A percentile compares a stretch with the other conserved stretches of the same genome.
phyloP scores from a whole-genome alignment of 2,113 vertebrate species.

The Turnix velox region DNA sequence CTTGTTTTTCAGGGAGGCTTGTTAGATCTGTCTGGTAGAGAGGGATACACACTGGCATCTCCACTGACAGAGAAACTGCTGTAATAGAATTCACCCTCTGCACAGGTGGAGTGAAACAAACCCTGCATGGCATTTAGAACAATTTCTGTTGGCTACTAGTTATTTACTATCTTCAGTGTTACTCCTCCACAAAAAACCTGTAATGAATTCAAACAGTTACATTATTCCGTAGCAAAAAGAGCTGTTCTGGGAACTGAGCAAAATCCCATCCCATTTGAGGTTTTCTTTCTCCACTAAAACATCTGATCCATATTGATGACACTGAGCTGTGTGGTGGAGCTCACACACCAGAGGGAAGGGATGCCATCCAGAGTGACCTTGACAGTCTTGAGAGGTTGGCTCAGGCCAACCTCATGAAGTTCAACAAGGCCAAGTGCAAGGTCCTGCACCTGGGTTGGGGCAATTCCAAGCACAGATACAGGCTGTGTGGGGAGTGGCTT shows the following conservation, averaged over 20 bases:
- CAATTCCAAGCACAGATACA: too few species aligned
- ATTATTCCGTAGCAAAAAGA: background rate
- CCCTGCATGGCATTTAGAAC: fast-evolving
- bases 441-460: too few species aligned
- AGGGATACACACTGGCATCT: background rate
- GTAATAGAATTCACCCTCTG: too few species aligned
- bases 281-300: background rate
- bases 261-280: background rate
- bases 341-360: too few species aligned
- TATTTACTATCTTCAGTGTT: background rate
- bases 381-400: too few species aligned
- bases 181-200: background rate
- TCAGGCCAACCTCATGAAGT: too few species aligned
- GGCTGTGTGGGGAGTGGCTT: too few species aligned
- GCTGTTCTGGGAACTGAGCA: background rate
- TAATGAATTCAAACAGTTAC: background rate
- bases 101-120: fast-evolving
- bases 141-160: background rate
- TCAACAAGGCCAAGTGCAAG: too few species aligned
- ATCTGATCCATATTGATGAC: too few species aligned
- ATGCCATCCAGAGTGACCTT: too few species aligned
- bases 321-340: too few species aligned
- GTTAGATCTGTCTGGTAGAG: background rate
- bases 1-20: background rate
- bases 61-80: background rate